These are phyloP conservation scores for Nyctalus aviator DNA, from an alignment of 2,797 vertebrate species.

Conservation along the genomic window DNA sequence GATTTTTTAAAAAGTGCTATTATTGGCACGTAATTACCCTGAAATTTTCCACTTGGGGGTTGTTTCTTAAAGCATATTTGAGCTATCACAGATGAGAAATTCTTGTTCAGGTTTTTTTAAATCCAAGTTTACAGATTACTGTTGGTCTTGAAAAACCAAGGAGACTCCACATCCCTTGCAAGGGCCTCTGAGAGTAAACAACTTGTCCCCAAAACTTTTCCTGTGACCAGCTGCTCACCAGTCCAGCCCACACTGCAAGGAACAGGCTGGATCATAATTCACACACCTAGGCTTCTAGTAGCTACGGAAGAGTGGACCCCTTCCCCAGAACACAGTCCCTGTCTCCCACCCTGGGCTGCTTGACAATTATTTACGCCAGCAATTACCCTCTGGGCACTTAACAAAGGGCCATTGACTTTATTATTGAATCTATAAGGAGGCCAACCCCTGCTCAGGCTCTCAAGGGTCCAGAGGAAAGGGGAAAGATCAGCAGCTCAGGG, in stretches of 20 bases:
- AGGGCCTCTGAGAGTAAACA: not conserved
- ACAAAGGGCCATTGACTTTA: conserved; percentile 78
- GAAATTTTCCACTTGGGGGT: not conserved
- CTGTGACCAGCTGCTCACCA: not conserved
- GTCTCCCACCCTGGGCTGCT: not conserved
- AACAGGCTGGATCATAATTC: conserved; percentile 57
- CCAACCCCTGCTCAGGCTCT: not conserved
- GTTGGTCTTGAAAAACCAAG: not conserved
- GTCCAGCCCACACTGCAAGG: not conserved
- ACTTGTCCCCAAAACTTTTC: not conserved
- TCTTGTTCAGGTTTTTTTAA: not conserved
- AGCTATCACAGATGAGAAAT: not conserved
- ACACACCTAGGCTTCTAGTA: conserved; percentile 75
- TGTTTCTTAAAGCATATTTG: not conserved
- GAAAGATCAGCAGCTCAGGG: not conserved
- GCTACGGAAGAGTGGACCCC: conserved; percentile 5
- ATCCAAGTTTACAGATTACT: not conserved
- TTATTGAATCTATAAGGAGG: conserved; percentile 57
- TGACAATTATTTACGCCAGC: conserved; percentile 77
- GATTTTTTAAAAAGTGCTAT: not conserved
- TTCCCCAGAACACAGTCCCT: conserved; percentile 67
- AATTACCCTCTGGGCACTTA: conserved; percentile 69
- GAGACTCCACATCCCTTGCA: not conserved
- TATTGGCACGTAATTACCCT: not conserved
- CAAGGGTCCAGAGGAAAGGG: not conserved